Conservation (phyloP, 2,113 vertebrate genomes). For the Nothoprocta perdicaria region DNA sequence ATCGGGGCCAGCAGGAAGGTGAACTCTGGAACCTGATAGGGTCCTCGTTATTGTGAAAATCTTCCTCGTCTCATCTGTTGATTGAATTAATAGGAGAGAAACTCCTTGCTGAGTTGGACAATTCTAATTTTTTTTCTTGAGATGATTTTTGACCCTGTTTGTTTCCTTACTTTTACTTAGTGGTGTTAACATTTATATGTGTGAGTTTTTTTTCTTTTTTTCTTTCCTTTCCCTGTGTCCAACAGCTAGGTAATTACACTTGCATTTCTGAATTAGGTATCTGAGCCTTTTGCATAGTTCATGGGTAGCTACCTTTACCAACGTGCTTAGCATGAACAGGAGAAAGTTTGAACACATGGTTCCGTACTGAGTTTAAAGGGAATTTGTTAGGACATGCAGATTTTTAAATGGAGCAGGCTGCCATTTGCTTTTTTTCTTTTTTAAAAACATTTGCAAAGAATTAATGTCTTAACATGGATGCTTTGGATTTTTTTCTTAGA, state of each 20-base stretch:
- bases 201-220: neutral
- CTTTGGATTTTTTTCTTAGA: neutral
- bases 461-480: neutral
- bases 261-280: neutral
- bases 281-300: neutral
- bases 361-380: slow-evolving; percentile 18
- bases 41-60: neutral
- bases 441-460: neutral
- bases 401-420: slow-evolving; percentile 9
- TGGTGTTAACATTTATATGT: neutral
- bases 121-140: neutral
- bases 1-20: neutral
- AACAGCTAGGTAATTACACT: neutral
- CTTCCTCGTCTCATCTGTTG: neutral
- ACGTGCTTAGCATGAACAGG: neutral
- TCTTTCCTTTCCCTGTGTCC: neutral
- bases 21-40: neutral
- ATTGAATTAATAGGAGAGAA: neutral
- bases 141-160: neutral
- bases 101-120: neutral
- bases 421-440: neutral
- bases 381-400: neutral
- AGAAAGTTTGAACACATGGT: neutral
- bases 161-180: neutral
- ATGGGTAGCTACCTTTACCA: neutral